A percentile compares a stretch with the other conserved stretches of the same genome.
These are phyloP conservation scores for Onychomys torridus DNA, from an alignment of 2,797 vertebrate species.

Conservation along the genomic window DNA sequence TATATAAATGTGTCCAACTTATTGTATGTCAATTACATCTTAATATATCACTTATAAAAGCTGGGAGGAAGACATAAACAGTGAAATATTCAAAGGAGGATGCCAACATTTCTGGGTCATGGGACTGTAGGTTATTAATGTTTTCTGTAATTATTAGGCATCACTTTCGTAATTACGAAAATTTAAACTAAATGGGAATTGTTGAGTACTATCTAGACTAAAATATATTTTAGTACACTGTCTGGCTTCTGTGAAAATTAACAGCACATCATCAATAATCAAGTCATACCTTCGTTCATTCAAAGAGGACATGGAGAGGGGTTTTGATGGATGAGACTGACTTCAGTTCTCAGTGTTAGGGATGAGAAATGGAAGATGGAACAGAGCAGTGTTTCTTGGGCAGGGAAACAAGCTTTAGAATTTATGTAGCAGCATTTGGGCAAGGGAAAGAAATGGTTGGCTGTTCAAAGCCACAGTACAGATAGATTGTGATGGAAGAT, in stretches of 20 bases:
- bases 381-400: neutral
- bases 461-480: neutral
- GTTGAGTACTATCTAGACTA: neutral
- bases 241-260: neutral
- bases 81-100: neutral
- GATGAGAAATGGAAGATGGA: neutral
- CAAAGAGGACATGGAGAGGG: neutral
- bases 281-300: neutral
- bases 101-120: neutral
- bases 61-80: neutral
- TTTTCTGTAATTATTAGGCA: neutral
- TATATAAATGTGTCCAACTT: neutral
- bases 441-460: neutral
- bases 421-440: neutral
- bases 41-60: no score
- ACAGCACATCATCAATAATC: neutral
- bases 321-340: neutral
- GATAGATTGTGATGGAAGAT: neutral
- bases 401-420: neutral
- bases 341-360: neutral
- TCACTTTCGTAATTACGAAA: slow-evolving; percentile 21
- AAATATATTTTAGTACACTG: neutral
- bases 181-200: slow-evolving; percentile 38
- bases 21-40: neutral
- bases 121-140: neutral